phyloP scores from a whole-genome alignment of 2,113 vertebrate species.

The Oxygymnocypris stewartii region DNA sequence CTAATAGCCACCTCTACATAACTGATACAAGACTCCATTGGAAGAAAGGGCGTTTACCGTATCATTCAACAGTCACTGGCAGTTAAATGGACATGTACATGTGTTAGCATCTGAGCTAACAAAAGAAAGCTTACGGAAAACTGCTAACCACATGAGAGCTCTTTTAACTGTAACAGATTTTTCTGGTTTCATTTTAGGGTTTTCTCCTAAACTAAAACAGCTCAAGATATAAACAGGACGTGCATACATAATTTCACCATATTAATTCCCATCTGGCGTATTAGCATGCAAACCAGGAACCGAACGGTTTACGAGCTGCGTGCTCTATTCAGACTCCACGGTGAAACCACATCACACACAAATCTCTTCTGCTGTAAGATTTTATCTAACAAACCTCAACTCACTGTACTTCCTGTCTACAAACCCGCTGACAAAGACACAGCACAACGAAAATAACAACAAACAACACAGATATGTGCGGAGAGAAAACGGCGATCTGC shows the following conservation, averaged over 20 bases:
- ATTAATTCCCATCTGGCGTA: slow-evolving; percentile 23
- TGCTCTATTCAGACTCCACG: slow-evolving; percentile 5
- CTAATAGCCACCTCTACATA: no score
- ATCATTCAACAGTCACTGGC: neutral
- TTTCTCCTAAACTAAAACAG: slow-evolving; percentile 12
- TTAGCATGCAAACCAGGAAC: slow-evolving; percentile 25
- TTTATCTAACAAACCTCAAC: slow-evolving; percentile 32
- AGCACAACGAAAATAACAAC: slow-evolving; percentile 36
- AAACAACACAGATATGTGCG: slow-evolving; percentile 26
- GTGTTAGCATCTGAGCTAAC: slow-evolving; percentile 12
- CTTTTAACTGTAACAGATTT: neutral
- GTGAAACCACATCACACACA: slow-evolving; percentile 14
- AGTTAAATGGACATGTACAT: neutral
- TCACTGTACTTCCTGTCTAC: slow-evolving; percentile 35
- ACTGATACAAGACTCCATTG: neutral
- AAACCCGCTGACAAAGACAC: slow-evolving; percentile 33
- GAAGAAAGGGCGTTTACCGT: neutral
- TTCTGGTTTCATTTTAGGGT: neutral
- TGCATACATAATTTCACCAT: slow-evolving; percentile 21
- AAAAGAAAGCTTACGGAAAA: neutral
- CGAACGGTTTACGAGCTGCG: neutral
- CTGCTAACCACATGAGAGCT: slow-evolving; percentile 5
- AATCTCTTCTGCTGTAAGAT: slow-evolving; percentile 36
- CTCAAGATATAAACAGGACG: slow-evolving; percentile 7
- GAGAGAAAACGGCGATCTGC: slow-evolving; percentile 33